Conservation (phyloP, 2,888 invertebrate species). For the Leuctra nigra region DNA sequence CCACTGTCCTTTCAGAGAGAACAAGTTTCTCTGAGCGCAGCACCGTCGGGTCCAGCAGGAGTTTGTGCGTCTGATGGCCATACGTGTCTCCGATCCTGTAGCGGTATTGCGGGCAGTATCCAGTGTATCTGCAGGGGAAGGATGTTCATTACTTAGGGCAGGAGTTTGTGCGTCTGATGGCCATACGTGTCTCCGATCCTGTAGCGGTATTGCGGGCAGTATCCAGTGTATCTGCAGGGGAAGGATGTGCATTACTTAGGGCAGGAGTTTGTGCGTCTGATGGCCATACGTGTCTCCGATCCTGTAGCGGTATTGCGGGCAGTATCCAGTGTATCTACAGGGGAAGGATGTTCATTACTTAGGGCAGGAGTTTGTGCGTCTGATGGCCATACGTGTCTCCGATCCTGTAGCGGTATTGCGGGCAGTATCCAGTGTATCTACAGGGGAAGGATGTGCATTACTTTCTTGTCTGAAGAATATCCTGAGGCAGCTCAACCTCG, state of each 20-base stretch:
- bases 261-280: background rate
- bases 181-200: slow-evolving; percentile 67
- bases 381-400: slow-evolving; percentile 59
- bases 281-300: slow-evolving; percentile 63
- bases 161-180: background rate
- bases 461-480: too few species aligned
- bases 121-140: slow-evolving; percentile 55
- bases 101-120: slow-evolving; percentile 68
- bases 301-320: slow-evolving; percentile 66
- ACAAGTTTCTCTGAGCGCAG: slow-evolving; percentile 64
- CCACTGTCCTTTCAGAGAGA: slow-evolving; percentile 54
- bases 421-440: slow-evolving; percentile 72
- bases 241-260: background rate
- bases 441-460: background rate
- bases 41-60: slow-evolving; percentile 64
- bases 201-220: slow-evolving; percentile 67
- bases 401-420: slow-evolving; percentile 64
- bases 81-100: slow-evolving; percentile 69
- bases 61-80: slow-evolving; percentile 65
- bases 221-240: slow-evolving; percentile 61
- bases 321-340: slow-evolving; percentile 66
- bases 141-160: too few species aligned
- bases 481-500: background rate
- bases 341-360: background rate
- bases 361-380: background rate